Evolutionary conservation across 1,140 invertebrate species (phyloP).

Genomic region (Agraylea sexmaculata): DNA sequence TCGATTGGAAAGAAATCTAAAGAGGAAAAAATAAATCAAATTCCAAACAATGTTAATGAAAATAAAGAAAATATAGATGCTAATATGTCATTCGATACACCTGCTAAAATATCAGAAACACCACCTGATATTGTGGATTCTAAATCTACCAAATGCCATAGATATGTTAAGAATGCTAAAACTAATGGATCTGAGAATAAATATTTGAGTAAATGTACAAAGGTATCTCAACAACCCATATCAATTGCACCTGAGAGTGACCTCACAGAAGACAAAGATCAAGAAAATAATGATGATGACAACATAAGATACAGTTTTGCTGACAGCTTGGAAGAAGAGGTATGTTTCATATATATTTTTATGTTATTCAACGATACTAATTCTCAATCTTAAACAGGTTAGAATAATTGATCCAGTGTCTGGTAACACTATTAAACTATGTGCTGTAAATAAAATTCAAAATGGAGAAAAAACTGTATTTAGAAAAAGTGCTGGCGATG

Average conservation of each 20-base stretch:
- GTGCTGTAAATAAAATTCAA: slow-evolving; percentile 8
- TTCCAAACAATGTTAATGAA: slow-evolving; percentile 2
- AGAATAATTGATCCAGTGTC: slow-evolving; percentile 14
- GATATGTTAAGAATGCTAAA: slow-evolving; percentile 36
- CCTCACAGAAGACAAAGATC: slow-evolving; percentile 26
- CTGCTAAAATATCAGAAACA: too few species aligned
- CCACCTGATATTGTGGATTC: too few species aligned
- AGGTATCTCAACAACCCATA: slow-evolving; percentile 24
- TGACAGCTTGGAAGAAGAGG: slow-evolving; percentile 19
- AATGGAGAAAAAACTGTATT: slow-evolving; percentile 25
- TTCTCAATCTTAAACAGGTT: too few species aligned
- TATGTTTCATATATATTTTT: slow-evolving; percentile 3
- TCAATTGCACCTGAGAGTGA: slow-evolving; percentile 31
- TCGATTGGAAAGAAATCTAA: slow-evolving; percentile 30
- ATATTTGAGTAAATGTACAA: slow-evolving; percentile 18
- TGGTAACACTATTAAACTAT: slow-evolving; percentile 14
- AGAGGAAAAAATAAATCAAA: slow-evolving; percentile 22
- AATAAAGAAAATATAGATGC: slow-evolving; percentile 24
- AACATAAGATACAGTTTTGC: slow-evolving; percentile 15
- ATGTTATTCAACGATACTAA: too few species aligned
- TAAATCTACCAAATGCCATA: too few species aligned
- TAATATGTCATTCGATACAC: too few species aligned
- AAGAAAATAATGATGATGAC: slow-evolving; percentile 11
- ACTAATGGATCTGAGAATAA: slow-evolving; percentile 27
- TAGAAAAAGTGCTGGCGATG: slow-evolving; percentile 38